Conservation (phyloP, 2,888 invertebrate species). For the Trilocha varians region DNA sequence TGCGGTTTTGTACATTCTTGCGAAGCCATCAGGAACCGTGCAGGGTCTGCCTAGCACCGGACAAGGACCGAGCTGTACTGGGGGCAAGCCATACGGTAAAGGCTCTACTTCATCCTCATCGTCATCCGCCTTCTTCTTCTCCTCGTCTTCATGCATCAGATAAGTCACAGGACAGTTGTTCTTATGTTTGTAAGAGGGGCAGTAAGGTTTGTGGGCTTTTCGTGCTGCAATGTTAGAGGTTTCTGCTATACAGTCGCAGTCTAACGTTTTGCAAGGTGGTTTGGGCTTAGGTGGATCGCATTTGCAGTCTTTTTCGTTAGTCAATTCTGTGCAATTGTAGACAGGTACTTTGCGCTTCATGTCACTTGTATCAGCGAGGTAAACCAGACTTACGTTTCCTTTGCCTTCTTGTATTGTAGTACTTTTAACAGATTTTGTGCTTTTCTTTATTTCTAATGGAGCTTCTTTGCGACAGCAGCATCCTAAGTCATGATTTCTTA, state of each 20-base stretch:
- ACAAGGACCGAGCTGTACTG: conserved; percentile 59
- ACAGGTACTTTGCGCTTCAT: conserved; percentile 21
- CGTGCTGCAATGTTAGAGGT: conserved; percentile 33
- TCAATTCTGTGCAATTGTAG: conserved; percentile 35
- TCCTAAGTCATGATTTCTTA: conserved; percentile 10
- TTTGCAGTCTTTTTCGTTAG: conserved; percentile 51
- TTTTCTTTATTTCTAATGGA: conserved; percentile 2
- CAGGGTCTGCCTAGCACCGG: conserved; percentile 61
- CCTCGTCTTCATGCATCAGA: conserved; percentile 40
- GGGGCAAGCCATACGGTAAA: conserved; percentile 59
- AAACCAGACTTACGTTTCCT: conserved; percentile 10
- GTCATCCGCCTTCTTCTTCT: conserved; percentile 39
- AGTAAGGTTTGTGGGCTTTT: conserved; percentile 51
- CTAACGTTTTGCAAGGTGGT: conserved; percentile 55
- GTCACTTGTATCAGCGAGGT: conserved; percentile 25
- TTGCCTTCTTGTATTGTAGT: background rate
- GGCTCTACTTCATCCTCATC: conserved; percentile 52
- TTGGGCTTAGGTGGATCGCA: conserved; percentile 50
- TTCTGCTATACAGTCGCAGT: conserved; percentile 53
- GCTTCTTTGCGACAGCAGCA: conserved; percentile 22
- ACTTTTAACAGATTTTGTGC: background rate
- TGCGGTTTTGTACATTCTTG: conserved; percentile 58
- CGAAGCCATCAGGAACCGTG: conserved; percentile 55
- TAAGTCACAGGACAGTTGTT: conserved; percentile 46
- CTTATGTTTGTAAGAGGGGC: conserved; percentile 57